Evolutionary conservation across 2,113 vertebrate species (phyloP).

Genomic region (Trogon melanurus): DNA sequence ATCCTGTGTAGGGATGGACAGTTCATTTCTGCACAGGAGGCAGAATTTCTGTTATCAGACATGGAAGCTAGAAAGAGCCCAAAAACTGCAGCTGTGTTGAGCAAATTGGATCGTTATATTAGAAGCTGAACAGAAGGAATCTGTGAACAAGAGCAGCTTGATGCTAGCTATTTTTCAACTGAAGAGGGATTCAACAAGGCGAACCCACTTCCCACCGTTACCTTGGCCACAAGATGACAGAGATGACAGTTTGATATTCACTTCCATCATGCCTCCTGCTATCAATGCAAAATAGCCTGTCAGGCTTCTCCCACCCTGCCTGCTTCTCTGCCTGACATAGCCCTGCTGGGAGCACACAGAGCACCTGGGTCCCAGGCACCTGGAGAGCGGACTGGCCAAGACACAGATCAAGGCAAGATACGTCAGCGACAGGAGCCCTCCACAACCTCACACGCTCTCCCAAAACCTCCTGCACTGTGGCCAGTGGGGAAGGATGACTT

Average conservation of each 20-base stretch:
- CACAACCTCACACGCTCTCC: not conserved
- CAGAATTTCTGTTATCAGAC: not conserved
- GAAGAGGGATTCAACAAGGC: constrained; percentile 30
- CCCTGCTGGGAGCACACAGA: not conserved
- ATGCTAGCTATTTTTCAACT: constrained; percentile 23
- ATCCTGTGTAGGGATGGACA: not conserved
- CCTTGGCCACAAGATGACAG: constrained; percentile 45
- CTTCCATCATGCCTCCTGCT: not conserved
- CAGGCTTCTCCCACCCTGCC: not conserved
- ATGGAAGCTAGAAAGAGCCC: constrained; percentile 36
- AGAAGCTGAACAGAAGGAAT: constrained; percentile 34
- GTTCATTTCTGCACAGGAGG: not conserved
- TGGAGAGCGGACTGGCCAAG: not conserved
- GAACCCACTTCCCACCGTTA: not conserved
- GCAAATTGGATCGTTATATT: constrained; percentile 43
- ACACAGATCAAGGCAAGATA: not conserved
- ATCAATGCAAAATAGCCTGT: not conserved
- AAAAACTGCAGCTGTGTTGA: constrained; percentile 50
- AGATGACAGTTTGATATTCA: constrained; percentile 9
- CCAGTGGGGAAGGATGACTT: not conserved
- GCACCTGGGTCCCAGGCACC: too few relatives aligned
- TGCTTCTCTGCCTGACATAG: not conserved
- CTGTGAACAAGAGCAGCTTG: constrained; percentile 23
- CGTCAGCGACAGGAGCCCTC: not conserved
- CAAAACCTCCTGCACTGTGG: fast-evolving